Evolutionary conservation across 53 echinoderm and acorn worm genomes (phyloP).

Genomic region (Paelopatides confundens): DNA sequence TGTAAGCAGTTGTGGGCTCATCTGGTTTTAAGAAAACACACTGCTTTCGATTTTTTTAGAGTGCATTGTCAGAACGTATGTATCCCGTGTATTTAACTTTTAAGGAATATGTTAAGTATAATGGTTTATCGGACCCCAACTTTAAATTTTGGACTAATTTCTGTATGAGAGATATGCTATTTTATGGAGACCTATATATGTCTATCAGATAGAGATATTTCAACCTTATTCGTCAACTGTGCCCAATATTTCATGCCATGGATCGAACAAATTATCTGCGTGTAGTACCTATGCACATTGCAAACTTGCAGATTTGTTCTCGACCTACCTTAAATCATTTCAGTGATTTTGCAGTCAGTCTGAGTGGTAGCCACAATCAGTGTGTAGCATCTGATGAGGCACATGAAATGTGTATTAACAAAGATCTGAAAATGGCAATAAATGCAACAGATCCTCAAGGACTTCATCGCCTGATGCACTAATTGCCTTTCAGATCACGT

Average conservation of each 20-base stretch:
- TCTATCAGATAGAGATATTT: constrained; percentile 30
- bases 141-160: constrained; percentile 33
- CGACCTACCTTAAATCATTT: not conserved
- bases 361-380: constrained; percentile 6
- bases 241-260: constrained; percentile 19
- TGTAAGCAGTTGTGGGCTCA: not conserved
- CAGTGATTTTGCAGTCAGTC: constrained; percentile 35
- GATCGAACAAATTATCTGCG: constrained; percentile 21
- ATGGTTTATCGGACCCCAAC: not conserved
- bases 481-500: not conserved
- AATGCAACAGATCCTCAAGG: constrained; percentile 31
- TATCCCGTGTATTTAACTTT: not conserved
- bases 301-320: not conserved
- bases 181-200: not conserved
- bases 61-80: not conserved
- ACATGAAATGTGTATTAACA: constrained; percentile 31
- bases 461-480: not conserved
- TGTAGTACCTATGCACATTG: constrained; percentile 28
- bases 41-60: not conserved
- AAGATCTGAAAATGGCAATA: constrained; percentile 31
- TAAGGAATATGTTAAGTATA: not conserved
- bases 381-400: constrained; percentile 33
- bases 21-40: not conserved
- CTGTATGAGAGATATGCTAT: not conserved
- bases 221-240: not conserved